Evolutionary conservation across 37 sponge, comb jelly and placozoan genomes (phyloP).

Genomic region (Aplysina aerophoba): DNA sequence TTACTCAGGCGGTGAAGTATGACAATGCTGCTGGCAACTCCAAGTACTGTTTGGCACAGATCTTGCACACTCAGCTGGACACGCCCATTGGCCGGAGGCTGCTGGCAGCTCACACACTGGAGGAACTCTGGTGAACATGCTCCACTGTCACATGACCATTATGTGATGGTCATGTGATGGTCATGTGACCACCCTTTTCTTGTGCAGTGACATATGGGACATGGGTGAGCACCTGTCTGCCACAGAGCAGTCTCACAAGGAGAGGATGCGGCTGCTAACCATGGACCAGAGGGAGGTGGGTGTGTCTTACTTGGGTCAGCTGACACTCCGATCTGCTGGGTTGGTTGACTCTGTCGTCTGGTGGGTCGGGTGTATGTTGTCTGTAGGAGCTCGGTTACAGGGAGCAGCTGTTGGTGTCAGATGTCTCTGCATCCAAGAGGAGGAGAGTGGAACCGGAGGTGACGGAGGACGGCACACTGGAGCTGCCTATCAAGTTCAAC

Average conservation of each 20-base stretch:
- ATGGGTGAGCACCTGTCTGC: background rate
- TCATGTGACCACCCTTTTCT: background rate
- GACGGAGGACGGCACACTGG: conserved; percentile 70
- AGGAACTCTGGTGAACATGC: conserved; percentile 73
- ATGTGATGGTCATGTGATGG: background rate
- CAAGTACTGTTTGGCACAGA: conserved; percentile 82
- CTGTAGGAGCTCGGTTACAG: conserved; percentile 22
- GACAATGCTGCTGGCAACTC: conserved; percentile 60
- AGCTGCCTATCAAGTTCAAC: conserved; percentile 62
- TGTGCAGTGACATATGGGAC: conserved; percentile 15
- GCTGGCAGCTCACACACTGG: conserved; percentile 46
- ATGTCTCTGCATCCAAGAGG: conserved; percentile 42
- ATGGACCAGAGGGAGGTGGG: background rate
- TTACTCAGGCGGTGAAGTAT: conserved; percentile 55
- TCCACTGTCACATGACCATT: background rate
- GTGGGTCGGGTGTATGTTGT: conserved; percentile 24
- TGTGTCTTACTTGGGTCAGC: no score
- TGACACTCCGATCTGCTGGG: background rate
- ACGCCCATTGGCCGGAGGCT: conserved; percentile 42
- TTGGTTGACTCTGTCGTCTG: background rate
- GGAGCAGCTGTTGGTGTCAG: conserved; percentile 31
- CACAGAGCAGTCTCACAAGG: no score
- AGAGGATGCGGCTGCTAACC: background rate
- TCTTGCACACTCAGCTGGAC: conserved; percentile 63
- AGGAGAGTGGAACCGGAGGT: conserved; percentile 58